Evolutionary conservation across 2,888 invertebrate species (phyloP).

Genomic region (Andrena marginata): DNA sequence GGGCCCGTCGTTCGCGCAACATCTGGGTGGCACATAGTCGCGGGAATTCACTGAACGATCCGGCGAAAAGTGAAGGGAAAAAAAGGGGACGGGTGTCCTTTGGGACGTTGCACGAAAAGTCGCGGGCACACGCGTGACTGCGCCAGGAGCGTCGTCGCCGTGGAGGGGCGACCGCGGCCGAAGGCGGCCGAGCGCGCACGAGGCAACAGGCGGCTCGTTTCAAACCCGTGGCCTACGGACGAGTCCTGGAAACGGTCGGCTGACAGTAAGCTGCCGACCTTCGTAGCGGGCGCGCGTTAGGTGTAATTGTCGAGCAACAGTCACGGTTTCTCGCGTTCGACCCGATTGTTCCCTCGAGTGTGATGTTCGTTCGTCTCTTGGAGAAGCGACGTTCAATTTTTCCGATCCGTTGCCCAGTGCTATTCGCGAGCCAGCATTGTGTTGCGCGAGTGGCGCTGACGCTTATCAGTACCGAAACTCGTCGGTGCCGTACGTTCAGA

Average conservation of each 20-base stretch:
- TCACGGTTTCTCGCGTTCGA: too few species aligned
- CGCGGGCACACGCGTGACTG: neutral
- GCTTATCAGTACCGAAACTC: too few species aligned
- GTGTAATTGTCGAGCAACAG: too few species aligned
- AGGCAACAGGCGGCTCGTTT: constrained; percentile 78
- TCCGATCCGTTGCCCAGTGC: too few species aligned
- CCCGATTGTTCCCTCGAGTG: too few species aligned
- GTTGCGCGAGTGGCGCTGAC: too few species aligned
- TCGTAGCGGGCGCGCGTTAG: constrained; percentile 57
- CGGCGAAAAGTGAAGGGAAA: neutral
- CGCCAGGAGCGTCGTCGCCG: constrained; percentile 12
- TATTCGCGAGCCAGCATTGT: too few species aligned
- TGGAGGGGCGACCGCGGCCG: constrained; percentile 54
- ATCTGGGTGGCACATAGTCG: constrained; percentile 6
- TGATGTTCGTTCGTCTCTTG: neutral
- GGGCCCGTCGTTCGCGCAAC: neutral
- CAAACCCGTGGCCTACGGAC: constrained; percentile 59
- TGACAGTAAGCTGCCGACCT: constrained; percentile 77
- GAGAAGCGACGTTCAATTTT: neutral
- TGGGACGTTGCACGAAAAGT: neutral
- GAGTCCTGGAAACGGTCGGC: constrained; percentile 39
- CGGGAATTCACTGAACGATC: neutral
- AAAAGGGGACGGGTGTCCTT: constrained; percentile 2
- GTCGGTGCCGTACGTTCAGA: too few species aligned
- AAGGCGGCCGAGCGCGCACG: constrained; percentile 61